Base-by-base conservation (phyloP, 2,888 invertebrate species). In the Argyresthia albistria region DNA sequence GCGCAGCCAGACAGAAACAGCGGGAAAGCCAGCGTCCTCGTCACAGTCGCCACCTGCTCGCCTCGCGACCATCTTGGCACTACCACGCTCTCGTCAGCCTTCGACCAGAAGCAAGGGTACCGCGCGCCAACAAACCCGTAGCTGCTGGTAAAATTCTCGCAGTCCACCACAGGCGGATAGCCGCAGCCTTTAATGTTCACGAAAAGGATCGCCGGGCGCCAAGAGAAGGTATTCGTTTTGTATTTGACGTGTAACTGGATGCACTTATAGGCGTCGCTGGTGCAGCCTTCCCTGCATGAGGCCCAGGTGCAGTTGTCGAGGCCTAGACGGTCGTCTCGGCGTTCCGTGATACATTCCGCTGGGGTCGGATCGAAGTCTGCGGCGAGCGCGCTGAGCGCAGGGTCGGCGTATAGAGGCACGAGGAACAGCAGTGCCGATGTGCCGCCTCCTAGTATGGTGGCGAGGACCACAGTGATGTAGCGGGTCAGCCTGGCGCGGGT, bases 181-280 rank as follows among this genome's bases (percentile, higher is more conserved):
- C 95, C 95, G 75, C 95, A 95, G 53, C 95, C 95, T 70, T 94
- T 95, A 68, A 94, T 93, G 77, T 95, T 95, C 52, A 94, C 93
- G 69, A 93, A 89, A 49, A 95, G 80, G 45, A 91, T 89, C 4
- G 91, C 92, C 50, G 90, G 90, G 35, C 89, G 82, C 79, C 89
- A 87, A 58, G 88, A 82, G 53, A 76, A 80, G 12, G 71, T 59
- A 50, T 88, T 69, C 51, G 88, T 68, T 63, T 89, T 89, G 62
- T 91, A 91, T 50, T 89, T 89, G 10, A 92, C 92, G 70, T 91
- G 91, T 42, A 92, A 86, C 64, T 92, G 92, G 36, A 90, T 92
- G 72, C 92, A 92, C 61, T 88, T 88, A 76, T 91, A 92, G 51
- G 92, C 91, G 73, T 94, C 94, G 67, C 93, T 93, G 54, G 94